phyloP scores from a whole-genome alignment of 64 coral and sea anemone species.

The Stichodactyla mertensii region DNA sequence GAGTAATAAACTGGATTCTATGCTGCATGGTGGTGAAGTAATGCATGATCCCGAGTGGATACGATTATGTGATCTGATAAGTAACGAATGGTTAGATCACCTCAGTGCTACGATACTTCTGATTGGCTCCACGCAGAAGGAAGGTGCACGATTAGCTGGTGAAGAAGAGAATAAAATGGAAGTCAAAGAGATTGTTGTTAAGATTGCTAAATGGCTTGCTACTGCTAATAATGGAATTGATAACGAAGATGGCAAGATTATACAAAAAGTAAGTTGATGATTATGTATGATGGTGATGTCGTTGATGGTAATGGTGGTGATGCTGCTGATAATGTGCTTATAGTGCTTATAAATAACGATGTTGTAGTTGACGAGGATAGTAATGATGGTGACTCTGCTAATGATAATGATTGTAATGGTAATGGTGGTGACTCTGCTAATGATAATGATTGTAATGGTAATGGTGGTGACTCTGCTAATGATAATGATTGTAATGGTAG shows the following conservation, averaged over 20 bases:
- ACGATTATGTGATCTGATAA: slow-evolving; percentile 67
- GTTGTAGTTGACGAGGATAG: background rate
- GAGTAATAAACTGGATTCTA: slow-evolving; percentile 75
- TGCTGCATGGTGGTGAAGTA: slow-evolving; percentile 59
- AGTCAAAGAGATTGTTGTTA: slow-evolving; percentile 66
- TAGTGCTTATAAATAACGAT: too few species aligned
- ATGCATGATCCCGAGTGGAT: slow-evolving; percentile 89
- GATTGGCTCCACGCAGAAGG: slow-evolving; percentile 84
- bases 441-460: background rate
- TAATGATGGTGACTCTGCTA: background rate
- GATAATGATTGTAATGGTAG: background rate
- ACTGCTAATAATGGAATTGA: slow-evolving; percentile 82
- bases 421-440: background rate
- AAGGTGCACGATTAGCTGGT: slow-evolving; percentile 43
- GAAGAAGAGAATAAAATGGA: slow-evolving; percentile 59
- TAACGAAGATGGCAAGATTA: slow-evolving; percentile 86
- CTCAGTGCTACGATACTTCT: slow-evolving; percentile 48
- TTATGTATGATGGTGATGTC: background rate
- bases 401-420: background rate
- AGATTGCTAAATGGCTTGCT: slow-evolving; percentile 73
- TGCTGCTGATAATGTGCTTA: too few species aligned
- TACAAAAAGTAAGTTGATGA: slow-evolving; percentile 70
- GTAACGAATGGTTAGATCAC: slow-evolving; percentile 72
- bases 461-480: background rate
- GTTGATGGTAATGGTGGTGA: too few species aligned